Evolutionary conservation across 2,113 vertebrate genomes (phyloP).

Genomic region (Thunnus thynnus): DNA sequence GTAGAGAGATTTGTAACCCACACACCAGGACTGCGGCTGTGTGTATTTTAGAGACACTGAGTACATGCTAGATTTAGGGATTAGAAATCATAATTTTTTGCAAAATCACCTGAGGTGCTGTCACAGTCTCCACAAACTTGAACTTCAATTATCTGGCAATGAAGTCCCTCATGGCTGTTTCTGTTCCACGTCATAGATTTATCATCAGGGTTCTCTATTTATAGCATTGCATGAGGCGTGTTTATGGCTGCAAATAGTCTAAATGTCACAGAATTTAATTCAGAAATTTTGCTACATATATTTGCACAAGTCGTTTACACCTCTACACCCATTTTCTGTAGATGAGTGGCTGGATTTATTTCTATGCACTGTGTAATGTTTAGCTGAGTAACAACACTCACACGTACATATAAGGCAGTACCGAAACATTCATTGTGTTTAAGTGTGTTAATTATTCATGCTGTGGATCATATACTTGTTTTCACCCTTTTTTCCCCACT

Average conservation of each 20-base stretch:
- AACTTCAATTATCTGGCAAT: constrained; percentile 18
- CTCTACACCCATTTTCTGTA: background rate
- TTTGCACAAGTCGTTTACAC: background rate
- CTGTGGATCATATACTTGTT: constrained; percentile 38
- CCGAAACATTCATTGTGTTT: constrained; percentile 16
- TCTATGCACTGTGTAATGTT: background rate
- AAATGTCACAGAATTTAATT: constrained; percentile 3
- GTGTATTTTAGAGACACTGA: background rate
- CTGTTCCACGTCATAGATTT: constrained; percentile 16
- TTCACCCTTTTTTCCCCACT: constrained; percentile 15
- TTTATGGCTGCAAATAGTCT: constrained; percentile 12
- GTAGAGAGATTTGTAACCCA: background rate
- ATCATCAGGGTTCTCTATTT: constrained; percentile 31
- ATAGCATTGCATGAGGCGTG: constrained; percentile 5
- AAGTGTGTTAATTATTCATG: constrained; percentile 53
- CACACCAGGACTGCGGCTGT: background rate
- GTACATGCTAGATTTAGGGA: background rate
- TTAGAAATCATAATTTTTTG: constrained; percentile 6
- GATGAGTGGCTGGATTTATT: background rate
- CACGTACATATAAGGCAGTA: background rate
- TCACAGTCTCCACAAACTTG: constrained; percentile 17
- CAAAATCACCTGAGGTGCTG: constrained; percentile 13
- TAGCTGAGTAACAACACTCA: background rate
- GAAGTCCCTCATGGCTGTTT: constrained; percentile 1
- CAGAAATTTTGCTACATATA: background rate